phyloP scores from a whole-genome alignment of 2,113 vertebrate genomes.

The Mobula hypostoma region DNA sequence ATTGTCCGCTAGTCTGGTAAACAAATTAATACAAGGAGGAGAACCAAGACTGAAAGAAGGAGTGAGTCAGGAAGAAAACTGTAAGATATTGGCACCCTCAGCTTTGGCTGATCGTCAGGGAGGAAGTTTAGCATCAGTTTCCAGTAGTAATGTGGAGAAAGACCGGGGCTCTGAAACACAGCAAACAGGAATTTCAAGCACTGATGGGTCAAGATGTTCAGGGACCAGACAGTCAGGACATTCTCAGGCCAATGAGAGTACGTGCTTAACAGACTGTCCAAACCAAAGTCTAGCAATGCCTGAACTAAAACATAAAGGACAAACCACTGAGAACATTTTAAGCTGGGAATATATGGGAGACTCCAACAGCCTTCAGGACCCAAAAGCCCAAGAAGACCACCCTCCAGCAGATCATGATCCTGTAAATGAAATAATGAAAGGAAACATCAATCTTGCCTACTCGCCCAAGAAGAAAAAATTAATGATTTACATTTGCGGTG shows the following conservation, averaged over 20 bases:
- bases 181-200: background rate
- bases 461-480: slow-evolving; percentile 47
- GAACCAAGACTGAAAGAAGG: background rate
- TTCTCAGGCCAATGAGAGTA: background rate
- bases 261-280: background rate
- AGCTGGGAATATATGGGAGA: background rate
- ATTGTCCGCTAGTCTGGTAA: background rate
- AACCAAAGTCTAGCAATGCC: background rate
- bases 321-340: background rate
- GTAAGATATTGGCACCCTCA: background rate
- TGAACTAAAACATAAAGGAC: background rate
- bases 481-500: slow-evolving; percentile 56
- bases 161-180: background rate
- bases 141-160: background rate
- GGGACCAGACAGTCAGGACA: background rate
- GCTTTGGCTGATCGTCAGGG: background rate
- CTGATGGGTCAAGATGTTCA: no score
- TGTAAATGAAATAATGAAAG: slow-evolving; percentile 39
- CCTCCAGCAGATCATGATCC: background rate
- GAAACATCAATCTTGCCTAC: slow-evolving; percentile 37
- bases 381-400: no score
- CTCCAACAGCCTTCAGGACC: background rate
- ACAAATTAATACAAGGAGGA: background rate
- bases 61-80: background rate
- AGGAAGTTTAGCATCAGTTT: background rate